Base-by-base conservation (phyloP, 2,113 vertebrate species). In the Tragelaphus scriptus region DNA sequence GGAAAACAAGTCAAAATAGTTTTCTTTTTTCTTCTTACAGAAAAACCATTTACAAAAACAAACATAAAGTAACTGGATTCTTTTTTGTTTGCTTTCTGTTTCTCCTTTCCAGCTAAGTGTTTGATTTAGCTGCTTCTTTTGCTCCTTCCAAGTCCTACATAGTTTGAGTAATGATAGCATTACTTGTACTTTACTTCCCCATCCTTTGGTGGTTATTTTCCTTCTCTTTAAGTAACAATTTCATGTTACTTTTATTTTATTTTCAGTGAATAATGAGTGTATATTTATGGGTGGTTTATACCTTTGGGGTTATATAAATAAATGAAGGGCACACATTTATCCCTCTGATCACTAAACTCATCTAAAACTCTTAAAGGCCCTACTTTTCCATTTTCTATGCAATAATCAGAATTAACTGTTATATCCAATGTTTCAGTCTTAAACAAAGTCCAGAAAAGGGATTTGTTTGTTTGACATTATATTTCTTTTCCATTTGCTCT, bases 1-100 rank as follows among this genome's bases (percentile, higher is more conserved):
- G 53, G 47, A 58, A 98, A 99, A 98, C n/a, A 98, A 98, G 88
- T 96, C 97, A 25, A 98, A 98, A 91, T 95, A 97, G 44, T 36
- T 97, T 95, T 44, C n/a, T 53, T 93, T 98, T 97, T 85, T 59
- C 75, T 86, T 96, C 91, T 98, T 95, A 93, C 81, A 98, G 95
- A 98, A 98, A 98, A 98, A 94, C 19, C 88, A 98, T 98, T 99
- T 98, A 98, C 92, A 89, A 98, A 98, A 98, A 98, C 98, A 99
- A 99, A 98, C 97, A 98, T 82, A 98, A 99, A 99, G 98, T 98
- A 98, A 98, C 98, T 98, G 96, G 97, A 98, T 98, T 97, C 7
- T 90, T 98, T 96, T 97, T 19, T 98, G 97, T 98, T 98, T 98
- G 92, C 92, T 98, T 98, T 98, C 75, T 97, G 97, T 97, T 91